Evolutionary conservation across 2,888 invertebrate genomes (phyloP).

Genomic region (Lamellibrachia satsuma): DNA sequence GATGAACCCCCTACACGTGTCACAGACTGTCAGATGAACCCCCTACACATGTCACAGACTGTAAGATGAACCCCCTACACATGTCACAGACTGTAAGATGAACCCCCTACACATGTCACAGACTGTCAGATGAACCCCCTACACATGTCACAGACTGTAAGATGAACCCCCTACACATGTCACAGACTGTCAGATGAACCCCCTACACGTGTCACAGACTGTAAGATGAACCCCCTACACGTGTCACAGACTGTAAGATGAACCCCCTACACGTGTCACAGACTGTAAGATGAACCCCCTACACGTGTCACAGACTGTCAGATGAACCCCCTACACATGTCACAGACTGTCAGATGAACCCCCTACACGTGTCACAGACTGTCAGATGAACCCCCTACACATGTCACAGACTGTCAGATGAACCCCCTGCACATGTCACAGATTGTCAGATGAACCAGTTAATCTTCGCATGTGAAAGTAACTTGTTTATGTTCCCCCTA

Average conservation of each 20-base stretch:
- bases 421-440: slow-evolving; percentile 96
- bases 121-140: slow-evolving; percentile 85
- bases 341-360: too few species aligned
- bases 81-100: slow-evolving; percentile 90
- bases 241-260: too few species aligned
- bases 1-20: slow-evolving; percentile 96
- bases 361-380: slow-evolving; percentile 96
- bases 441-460: slow-evolving; percentile 67
- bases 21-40: slow-evolving; percentile 87
- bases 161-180: slow-evolving; percentile 97
- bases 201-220: slow-evolving; percentile 96
- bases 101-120: slow-evolving; percentile 98
- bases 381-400: slow-evolving; percentile 86
- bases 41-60: slow-evolving; percentile 96
- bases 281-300: slow-evolving; percentile 85
- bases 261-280: slow-evolving; percentile 98
- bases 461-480: neutral
- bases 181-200: slow-evolving; percentile 87
- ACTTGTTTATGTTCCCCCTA: neutral
- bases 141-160: slow-evolving; percentile 97
- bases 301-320: slow-evolving; percentile 91
- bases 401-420: slow-evolving; percentile 90
- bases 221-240: slow-evolving; percentile 85
- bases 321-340: slow-evolving; percentile 95
- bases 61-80: slow-evolving; percentile 94